These are phyloP conservation scores for Zelleria hepariella DNA, from an alignment of 2,888 invertebrate genomes.

Conservation along the genomic window DNA sequence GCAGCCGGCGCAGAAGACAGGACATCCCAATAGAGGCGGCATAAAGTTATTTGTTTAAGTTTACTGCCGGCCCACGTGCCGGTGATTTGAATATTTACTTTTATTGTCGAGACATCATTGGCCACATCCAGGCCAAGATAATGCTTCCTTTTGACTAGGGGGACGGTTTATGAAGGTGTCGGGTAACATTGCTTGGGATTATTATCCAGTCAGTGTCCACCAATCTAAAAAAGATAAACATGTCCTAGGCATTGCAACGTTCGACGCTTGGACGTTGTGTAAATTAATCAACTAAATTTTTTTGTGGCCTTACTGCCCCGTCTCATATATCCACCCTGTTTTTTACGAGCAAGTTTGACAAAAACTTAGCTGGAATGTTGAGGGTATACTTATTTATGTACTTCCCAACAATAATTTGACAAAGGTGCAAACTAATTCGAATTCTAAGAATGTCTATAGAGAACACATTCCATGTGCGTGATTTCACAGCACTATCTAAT, in stretches of 20 bases:
- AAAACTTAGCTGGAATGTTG: too few relatives aligned
- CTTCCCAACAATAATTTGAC: too few relatives aligned
- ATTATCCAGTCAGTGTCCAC: not conserved
- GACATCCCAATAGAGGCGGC: slow-evolving; percentile 65
- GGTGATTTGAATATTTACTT: slow-evolving; percentile 51
- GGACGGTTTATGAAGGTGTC: not conserved
- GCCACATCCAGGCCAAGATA: slow-evolving; percentile 31
- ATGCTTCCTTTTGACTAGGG: not conserved
- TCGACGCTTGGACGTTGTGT: too few relatives aligned
- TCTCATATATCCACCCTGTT: too few relatives aligned
- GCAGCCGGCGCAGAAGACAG: slow-evolving; percentile 31
- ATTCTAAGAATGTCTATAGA: not conserved
- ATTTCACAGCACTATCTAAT: too few relatives aligned
- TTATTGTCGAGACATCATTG: slow-evolving; percentile 50
- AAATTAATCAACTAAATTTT: too few relatives aligned
- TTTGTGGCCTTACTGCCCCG: too few relatives aligned
- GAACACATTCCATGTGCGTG: not conserved
- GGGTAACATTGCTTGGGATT: not conserved
- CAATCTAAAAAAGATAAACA: not conserved
- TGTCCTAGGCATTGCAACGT: too few relatives aligned
- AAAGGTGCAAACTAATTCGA: too few relatives aligned
- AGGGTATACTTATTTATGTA: too few relatives aligned
- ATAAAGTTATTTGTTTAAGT: slow-evolving; percentile 70
- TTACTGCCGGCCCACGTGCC: slow-evolving; percentile 61
- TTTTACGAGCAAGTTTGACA: too few relatives aligned